Evolutionary conservation across 2,113 vertebrate genomes (phyloP), one percentile per base, ranked within the genome.

Genomic region (Etia nguti): DNA sequence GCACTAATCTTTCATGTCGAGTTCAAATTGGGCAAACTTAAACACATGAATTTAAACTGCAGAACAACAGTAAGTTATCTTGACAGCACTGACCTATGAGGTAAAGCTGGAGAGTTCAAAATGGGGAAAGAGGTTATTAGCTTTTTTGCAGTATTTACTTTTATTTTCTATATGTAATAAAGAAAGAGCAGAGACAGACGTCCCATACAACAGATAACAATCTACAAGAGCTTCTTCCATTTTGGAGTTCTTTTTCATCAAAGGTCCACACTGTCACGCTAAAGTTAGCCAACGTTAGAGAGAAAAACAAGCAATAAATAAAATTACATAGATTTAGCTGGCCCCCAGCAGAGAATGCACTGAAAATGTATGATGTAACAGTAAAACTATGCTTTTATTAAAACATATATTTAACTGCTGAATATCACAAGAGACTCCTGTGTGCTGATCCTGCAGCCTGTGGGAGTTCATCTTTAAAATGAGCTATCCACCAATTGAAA

Each of bases 401-500:
- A 75, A 70, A 29, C 11, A 55, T 10, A 65, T 73, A 10, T 18
- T 86, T 20, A 54, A 36, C 52, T 80, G 85, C 22, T 43, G 2
- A 82, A 65, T 8, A 65, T 83, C 85, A 43, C 8, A 8, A 68
- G 11, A 56, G 20, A 46, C 65, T 59, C 16, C 3, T 6, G 6
- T 52, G 22, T 20, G 16, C 55, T 34, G 57, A 73, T 46, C 29
- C 41, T 41, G 22, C 90, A 57, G 83, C 41, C 10, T 60, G 86
- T 90, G 88, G 83, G 92, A 91, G 86, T 90, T 55, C 48, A 52
- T 24, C 89, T 83, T 55, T 75, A 68, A 48, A 65, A 90, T 91
- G 86, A 94, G 90, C 85, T 46, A 91, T 93, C 85, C 91, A 85
- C 79, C 91, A 90, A 91, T 84, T 88, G 90, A 90, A 50, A 85